phyloP scores from a whole-genome alignment of 53 echinoderm and acorn worm species.

The Crossaster papposus region DNA sequence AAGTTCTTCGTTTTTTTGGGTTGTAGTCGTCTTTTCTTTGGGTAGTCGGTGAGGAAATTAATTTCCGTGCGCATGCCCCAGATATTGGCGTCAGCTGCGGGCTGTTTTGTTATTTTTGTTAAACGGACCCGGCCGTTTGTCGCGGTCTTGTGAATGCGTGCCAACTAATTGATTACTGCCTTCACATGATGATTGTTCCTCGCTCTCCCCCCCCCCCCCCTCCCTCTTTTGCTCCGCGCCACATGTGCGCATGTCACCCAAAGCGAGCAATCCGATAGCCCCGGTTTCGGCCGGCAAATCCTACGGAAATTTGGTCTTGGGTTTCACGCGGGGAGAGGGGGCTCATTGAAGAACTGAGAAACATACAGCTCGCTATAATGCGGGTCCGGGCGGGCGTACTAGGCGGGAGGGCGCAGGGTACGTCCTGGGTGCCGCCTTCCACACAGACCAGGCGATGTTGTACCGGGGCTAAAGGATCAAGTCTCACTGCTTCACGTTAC shows the following conservation, averaged over 20 bases:
- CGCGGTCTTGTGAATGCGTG: conserved; percentile 24
- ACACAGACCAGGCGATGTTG: neutral
- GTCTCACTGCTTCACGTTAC: neutral
- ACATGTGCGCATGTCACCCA: conserved; percentile 57
- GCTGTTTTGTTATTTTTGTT: conserved; percentile 61
- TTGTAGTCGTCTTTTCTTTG: neutral
- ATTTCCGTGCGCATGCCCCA: conserved; percentile 26
- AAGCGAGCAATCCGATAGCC: conserved; percentile 54
- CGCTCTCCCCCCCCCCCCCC: neutral
- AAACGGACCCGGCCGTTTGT: conserved; percentile 26
- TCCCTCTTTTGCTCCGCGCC: neutral
- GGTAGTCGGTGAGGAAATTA: conserved; percentile 41
- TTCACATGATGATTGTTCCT: neutral
- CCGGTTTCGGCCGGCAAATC: conserved; percentile 11
- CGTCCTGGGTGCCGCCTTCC: neutral
- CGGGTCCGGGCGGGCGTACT: neutral
- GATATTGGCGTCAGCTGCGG: conserved; percentile 30
- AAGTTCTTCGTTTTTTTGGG: neutral
- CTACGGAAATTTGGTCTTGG: conserved; percentile 56
- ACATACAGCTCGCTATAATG: neutral
- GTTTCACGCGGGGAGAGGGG: conserved; percentile 26
- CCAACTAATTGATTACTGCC: conserved; percentile 47
- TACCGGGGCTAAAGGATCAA: conserved; percentile 22
- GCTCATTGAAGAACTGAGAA: neutral
- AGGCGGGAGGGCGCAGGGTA: neutral